These are phyloP conservation scores for Parapristionchus giblindavisi DNA, from an alignment of 2,888 invertebrate species.

Conservation along the genomic window DNA sequence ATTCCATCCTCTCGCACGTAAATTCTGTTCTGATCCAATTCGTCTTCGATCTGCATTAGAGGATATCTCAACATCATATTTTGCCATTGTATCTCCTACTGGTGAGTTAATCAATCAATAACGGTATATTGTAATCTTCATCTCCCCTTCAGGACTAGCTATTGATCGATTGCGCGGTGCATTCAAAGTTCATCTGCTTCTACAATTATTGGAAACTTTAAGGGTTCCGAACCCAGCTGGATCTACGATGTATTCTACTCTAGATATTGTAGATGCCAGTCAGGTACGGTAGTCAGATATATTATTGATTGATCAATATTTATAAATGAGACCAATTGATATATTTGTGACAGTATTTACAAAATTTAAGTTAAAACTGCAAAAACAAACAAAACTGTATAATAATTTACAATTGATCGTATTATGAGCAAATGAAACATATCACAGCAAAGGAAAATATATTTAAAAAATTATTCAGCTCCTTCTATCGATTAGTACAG, in stretches of 20 bases:
- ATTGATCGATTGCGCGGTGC: conserved; percentile 21
- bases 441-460: too few species aligned
- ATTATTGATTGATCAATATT: neutral
- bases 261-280: conserved; percentile 30
- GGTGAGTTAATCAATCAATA: neutral
- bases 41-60: conserved; percentile 5
- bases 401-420: too few species aligned
- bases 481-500: conserved; percentile 7
- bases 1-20: conserved; percentile 61
- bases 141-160: conserved; percentile 5
- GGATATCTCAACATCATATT: neutral
- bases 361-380: too few species aligned
- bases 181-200: conserved; percentile 20
- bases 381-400: too few species aligned
- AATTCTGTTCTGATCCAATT: conserved; percentile 52
- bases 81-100: neutral
- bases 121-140: too few species aligned
- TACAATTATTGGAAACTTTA: neutral
- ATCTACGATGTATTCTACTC: conserved; percentile 1
- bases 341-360: neutral
- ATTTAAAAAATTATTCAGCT: conserved; percentile 13
- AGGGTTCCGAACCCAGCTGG: conserved; percentile 18
- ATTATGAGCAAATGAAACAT: neutral
- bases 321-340: neutral
- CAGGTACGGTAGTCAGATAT: neutral